Evolutionary conservation across 1,140 invertebrate genomes (phyloP), one percentile per base, ranked within the genome.

Genomic region (Sarcophaga bullata): DNA sequence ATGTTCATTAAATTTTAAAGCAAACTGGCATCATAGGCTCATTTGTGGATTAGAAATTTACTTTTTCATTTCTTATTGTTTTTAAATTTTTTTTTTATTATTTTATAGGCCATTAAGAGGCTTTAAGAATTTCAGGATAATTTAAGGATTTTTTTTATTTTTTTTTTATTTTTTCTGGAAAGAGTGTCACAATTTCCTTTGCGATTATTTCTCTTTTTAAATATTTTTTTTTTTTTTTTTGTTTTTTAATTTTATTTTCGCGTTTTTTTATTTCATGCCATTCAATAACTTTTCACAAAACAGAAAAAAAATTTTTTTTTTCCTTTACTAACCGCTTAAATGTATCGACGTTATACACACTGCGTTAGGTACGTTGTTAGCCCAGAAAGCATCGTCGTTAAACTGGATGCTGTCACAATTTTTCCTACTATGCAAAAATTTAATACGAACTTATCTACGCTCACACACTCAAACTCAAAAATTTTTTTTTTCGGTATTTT

Each of bases 351-450:
- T 25, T 50, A 76, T n/a, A 50, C 25, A 47, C 48, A 78, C 48
- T 49, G 75, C 75, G 75, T 78, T 78, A 50, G 52, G 50, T 8
- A 49, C 75, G 75, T 78, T 78, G 75, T 78, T 78, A 78, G 48
- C 75, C n/a, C 75, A 78, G 50, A 78, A 50, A 78, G 75, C 47
- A 78, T 50, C 75, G 75, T 78, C 75, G 75, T 78, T 78, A 78
- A 78, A 78, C 75, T 78, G 75, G 75, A 78, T 78, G 75, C 75
- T 78, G 75, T 78, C n/a, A 68, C 6, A 68, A 68, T 10, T 68
- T 37, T 68, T 19, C n/a, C 8, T 19, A 19, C 25, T 37, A 37
- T 37, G 25, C 25, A 37, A 37, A 37, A 37, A 37, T 37, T 37
- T 37, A 37, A 37, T 37, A 37, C 25, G 25, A 37, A 37, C 25